These are phyloP conservation scores for Cyrtodaria siliqua DNA, from an alignment of 2,888 invertebrate genomes.

Conservation along the genomic window DNA sequence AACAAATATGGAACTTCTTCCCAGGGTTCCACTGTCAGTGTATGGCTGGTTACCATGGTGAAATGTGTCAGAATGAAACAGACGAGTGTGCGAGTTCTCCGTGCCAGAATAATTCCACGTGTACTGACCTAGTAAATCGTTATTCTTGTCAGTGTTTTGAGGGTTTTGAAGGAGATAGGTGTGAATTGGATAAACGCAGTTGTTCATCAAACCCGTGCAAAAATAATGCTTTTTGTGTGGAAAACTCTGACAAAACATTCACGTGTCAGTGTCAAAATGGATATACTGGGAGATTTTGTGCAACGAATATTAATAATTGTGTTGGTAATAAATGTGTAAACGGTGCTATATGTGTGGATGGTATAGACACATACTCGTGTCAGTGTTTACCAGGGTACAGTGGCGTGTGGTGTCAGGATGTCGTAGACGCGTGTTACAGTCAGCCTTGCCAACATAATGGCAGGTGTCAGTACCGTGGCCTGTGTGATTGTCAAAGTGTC, in stretches of 20 bases:
- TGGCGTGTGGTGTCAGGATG: constrained; percentile 67
- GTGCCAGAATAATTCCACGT: constrained; percentile 70
- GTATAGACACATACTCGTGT: constrained; percentile 65
- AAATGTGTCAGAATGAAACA: constrained; percentile 66
- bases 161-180: constrained; percentile 84
- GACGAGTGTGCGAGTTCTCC: constrained; percentile 69
- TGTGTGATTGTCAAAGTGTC: constrained; percentile 77
- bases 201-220: constrained; percentile 97
- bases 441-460: constrained; percentile 79
- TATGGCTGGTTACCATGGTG: constrained; percentile 65
- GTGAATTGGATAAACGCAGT: constrained; percentile 95
- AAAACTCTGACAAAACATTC: constrained; percentile 46
- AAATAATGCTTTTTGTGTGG: constrained; percentile 93
- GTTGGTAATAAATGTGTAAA: constrained; percentile 64
- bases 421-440: constrained; percentile 74
- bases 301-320: constrained; percentile 75
- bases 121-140: constrained; percentile 85
- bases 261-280: constrained; percentile 66
- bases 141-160: constrained; percentile 88
- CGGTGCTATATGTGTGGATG: constrained; percentile 69
- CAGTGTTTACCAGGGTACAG: constrained; percentile 71
- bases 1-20: constrained; percentile 62
- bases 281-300: constrained; percentile 67
- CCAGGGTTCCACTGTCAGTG: constrained; percentile 74
- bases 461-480: constrained; percentile 73